Conservation (phyloP, 2,113 vertebrate species). For the Embiotoca jacksoni region DNA sequence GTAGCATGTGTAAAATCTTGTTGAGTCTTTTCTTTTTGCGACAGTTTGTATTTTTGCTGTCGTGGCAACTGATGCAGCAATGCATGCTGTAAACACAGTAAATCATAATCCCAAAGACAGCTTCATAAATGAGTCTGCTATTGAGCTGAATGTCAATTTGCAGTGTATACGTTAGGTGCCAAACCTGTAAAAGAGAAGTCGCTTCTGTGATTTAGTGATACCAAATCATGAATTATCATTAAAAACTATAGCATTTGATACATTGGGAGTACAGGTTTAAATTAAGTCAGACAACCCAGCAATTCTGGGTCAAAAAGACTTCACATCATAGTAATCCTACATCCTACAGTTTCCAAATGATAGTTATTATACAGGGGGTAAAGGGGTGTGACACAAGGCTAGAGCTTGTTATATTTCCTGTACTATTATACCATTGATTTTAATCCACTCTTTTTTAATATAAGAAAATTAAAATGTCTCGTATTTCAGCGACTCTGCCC, state of each 20-base stretch:
- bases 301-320: not conserved
- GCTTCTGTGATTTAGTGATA: constrained; percentile 6
- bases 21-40: constrained; percentile 10
- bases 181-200: not conserved
- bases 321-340: too few species aligned
- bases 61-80: constrained; percentile 40
- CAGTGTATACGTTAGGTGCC: too few species aligned
- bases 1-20: not conserved
- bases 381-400: not conserved
- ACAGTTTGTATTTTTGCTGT: constrained; percentile 20
- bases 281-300: not conserved
- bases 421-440: not conserved
- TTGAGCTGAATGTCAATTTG: not conserved
- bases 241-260: not conserved
- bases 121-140: constrained; percentile 41
- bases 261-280: not conserved
- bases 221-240: constrained; percentile 17
- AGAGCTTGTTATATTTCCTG: not conserved
- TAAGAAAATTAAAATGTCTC: not conserved
- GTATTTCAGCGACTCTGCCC: not conserved
- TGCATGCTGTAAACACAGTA: constrained; percentile 22
- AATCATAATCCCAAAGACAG: constrained; percentile 28
- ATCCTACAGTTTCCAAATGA: too few species aligned
- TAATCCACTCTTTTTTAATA: not conserved
- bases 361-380: not conserved